A percentile compares a stretch with the other conserved stretches of the same genome.
phyloP scores from a whole-genome alignment of 1,140 invertebrate genomes.

The Caenorhabditis brenneri region DNA sequence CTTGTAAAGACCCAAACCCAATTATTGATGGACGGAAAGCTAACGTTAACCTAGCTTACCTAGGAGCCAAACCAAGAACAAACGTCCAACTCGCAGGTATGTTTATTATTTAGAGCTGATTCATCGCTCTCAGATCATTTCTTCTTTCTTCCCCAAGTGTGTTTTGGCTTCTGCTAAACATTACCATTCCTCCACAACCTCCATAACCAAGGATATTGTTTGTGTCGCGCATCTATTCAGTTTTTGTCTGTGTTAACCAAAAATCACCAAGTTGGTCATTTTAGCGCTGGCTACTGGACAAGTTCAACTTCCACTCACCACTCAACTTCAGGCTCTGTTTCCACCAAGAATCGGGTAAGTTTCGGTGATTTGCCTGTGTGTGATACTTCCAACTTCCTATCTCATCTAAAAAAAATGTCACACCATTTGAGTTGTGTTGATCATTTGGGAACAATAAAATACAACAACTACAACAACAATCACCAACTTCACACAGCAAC shows the following conservation, averaged over 20 bases:
- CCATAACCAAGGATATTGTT: conserved; percentile 29
- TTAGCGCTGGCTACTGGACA: conserved; percentile 55
- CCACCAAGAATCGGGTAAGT: conserved; percentile 61
- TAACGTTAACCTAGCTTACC: conserved; percentile 94
- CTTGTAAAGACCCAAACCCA: conserved; percentile 95
- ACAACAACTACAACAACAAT: not conserved
- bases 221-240: conserved; percentile 44
- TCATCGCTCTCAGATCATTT: conserved; percentile 22
- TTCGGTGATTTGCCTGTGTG: conserved; percentile 18
- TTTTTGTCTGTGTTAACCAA: conserved; percentile 28
- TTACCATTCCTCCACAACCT: conserved; percentile 36
- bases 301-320: conserved; percentile 58
- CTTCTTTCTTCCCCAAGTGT: not conserved
- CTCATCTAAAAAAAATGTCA: not conserved
- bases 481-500: not conserved
- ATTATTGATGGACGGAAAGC: conserved; percentile 98
- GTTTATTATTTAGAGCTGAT: conserved; percentile 18
- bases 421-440: conserved; percentile 19
- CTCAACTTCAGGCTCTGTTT: conserved; percentile 60
- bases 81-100: conserved; percentile 65
- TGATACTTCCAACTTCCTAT: conserved; percentile 17
- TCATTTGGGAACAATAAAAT: not conserved
- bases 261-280: conserved; percentile 45
- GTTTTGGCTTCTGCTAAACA: conserved; percentile 38
- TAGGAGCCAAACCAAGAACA: conserved; percentile 90